phyloP scores from a whole-genome alignment of 2,888 invertebrate genomes.

The Nezara viridula region DNA sequence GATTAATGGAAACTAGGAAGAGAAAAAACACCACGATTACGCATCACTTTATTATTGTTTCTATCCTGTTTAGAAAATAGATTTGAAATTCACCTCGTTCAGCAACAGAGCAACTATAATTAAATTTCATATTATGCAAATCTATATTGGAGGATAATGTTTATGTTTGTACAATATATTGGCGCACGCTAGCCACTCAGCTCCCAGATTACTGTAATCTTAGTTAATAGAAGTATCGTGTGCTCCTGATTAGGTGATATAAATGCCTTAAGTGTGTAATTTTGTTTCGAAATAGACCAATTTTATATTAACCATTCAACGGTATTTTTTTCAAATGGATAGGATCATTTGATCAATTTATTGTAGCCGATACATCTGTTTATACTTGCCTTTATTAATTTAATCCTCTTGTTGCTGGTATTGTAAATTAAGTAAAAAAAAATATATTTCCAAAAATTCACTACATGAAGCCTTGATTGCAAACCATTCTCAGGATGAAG shows the following conservation, averaged over 20 bases:
- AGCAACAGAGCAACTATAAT: not conserved
- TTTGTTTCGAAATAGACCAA: not conserved
- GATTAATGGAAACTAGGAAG: too few species aligned
- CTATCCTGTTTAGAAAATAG: too few species aligned
- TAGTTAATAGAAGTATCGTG: not conserved
- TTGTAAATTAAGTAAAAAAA: too few species aligned
- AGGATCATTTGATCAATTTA: not conserved
- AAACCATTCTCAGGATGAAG: too few species aligned
- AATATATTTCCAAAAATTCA: too few species aligned
- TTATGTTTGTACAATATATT: conserved; percentile 7
- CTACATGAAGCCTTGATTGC: too few species aligned
- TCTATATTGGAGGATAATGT: not conserved
- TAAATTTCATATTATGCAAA: not conserved
- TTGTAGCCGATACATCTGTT: too few species aligned
- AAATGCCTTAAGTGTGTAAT: not conserved
- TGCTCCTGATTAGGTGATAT: not conserved
- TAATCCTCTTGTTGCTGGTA: too few species aligned
- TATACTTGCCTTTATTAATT: too few species aligned
- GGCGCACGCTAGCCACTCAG: not conserved
- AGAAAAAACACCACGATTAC: too few species aligned
- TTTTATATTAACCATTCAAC: not conserved
- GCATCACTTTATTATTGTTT: too few species aligned
- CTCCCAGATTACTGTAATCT: not conserved
- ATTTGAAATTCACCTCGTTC: not conserved
- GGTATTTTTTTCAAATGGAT: not conserved